phyloP scores from a whole-genome alignment of 2,888 invertebrate genomes.

The Cheilosia variabilis region DNA sequence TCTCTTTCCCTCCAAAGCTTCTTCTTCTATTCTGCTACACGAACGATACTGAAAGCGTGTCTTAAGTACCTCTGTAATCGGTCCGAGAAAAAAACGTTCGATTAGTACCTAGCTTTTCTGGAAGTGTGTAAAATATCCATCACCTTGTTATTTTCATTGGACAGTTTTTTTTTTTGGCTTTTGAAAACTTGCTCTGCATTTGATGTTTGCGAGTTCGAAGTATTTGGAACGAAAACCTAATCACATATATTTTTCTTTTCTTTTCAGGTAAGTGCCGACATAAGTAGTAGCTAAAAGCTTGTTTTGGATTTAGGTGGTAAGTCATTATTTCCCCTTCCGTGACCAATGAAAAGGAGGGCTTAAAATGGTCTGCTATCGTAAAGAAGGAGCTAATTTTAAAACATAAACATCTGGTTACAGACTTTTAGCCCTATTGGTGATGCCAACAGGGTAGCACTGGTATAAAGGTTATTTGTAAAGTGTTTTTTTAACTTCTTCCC shows the following conservation, averaged over 20 bases:
- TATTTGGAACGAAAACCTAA: not conserved
- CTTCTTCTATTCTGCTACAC: no score
- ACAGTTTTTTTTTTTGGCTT: not conserved
- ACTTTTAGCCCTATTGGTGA: not conserved
- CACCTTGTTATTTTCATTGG: no score
- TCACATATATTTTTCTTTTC: not conserved
- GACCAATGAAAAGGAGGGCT: not conserved
- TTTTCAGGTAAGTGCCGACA: conserved; percentile 19
- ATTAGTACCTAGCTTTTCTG: no score
- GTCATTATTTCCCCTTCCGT: not conserved
- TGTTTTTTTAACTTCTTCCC: no score
- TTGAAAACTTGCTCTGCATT: not conserved
- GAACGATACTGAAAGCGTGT: no score
- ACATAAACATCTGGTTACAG: not conserved
- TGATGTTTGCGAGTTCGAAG: not conserved
- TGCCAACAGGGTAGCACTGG: no score
- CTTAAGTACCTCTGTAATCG: no score
- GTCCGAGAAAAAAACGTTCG: no score
- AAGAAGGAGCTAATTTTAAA: not conserved
- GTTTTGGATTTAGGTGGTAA: not conserved
- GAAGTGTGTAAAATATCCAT: no score
- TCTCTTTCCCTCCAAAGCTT: no score
- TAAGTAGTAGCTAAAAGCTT: not conserved
- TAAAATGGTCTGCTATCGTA: not conserved
- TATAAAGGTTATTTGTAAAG: no score